These are phyloP conservation scores for Philereme transversata DNA, from an alignment of 2,888 invertebrate genomes.

Conservation along the genomic window DNA sequence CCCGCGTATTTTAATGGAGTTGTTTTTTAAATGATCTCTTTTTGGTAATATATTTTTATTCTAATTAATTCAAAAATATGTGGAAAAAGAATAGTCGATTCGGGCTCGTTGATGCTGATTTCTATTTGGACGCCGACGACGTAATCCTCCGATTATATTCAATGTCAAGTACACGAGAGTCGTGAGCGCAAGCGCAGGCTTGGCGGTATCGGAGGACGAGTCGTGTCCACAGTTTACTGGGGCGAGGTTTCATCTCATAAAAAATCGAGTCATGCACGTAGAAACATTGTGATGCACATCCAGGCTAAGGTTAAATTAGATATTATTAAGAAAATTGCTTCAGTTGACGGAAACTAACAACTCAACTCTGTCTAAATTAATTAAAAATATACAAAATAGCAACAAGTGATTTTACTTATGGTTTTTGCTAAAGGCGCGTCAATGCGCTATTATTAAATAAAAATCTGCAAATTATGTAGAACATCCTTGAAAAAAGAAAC, in stretches of 20 bases:
- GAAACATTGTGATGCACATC: slow-evolving; percentile 59
- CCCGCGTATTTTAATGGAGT: too few relatives aligned
- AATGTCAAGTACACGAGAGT: slow-evolving; percentile 54
- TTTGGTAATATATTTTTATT: too few relatives aligned
- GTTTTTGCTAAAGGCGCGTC: too few relatives aligned
- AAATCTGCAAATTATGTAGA: neutral
- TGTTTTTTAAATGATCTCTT: too few relatives aligned
- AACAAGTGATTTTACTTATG: too few relatives aligned
- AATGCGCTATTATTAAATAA: too few relatives aligned
- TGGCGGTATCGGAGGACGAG: slow-evolving; percentile 44
- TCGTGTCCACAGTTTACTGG: slow-evolving; percentile 52
- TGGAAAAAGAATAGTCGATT: neutral
- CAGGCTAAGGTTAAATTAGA: slow-evolving; percentile 60
- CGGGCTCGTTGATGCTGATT: slow-evolving; percentile 29
- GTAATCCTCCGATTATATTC: slow-evolving; percentile 49
- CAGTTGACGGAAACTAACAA: neutral
- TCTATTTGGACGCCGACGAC: slow-evolving; percentile 35
- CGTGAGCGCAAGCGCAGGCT: slow-evolving; percentile 34
- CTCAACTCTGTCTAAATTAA: too few relatives aligned
- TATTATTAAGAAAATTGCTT: neutral
- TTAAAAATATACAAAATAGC: too few relatives aligned
- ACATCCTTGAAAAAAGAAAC: neutral
- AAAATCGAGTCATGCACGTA: slow-evolving; percentile 65
- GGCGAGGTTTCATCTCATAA: slow-evolving; percentile 61
- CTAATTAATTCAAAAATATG: too few relatives aligned